These are phyloP conservation scores for Perodicticus potto DNA, from an alignment of 2,797 vertebrate genomes.

Conservation along the genomic window DNA sequence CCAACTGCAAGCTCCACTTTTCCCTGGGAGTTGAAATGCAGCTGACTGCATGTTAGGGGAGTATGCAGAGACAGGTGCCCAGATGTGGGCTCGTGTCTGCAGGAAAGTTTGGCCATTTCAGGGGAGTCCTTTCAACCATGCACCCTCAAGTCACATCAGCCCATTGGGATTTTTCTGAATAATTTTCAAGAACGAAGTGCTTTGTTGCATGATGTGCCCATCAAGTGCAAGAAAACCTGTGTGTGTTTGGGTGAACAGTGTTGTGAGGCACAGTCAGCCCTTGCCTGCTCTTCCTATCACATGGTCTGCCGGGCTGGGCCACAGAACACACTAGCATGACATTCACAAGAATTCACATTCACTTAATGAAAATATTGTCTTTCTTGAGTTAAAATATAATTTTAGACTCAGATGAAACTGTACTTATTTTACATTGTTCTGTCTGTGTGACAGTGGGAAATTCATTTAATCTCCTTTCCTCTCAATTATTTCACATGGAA, in stretches of 20 bases:
- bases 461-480: not conserved
- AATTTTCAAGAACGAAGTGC: not conserved
- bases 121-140: no score
- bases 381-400: not conserved
- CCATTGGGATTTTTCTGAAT: not conserved
- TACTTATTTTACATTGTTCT: not conserved
- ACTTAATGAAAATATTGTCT: not conserved
- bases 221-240: not conserved
- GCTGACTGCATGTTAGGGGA: not conserved
- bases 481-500: not conserved
- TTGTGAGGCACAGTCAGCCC: rapidly evolving
- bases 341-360: not conserved
- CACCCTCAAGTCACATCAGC: not conserved
- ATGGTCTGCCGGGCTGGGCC: no score
- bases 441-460: not conserved
- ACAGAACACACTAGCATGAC: rapidly evolving
- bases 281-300: rapidly evolving
- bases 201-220: not conserved
- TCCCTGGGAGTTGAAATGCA: not conserved
- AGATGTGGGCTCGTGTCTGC: rapidly evolving
- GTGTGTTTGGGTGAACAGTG: not conserved
- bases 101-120: rapidly evolving
- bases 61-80: not conserved
- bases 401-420: not conserved
- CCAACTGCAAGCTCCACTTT: not conserved